A percentile compares a stretch with the other conserved stretches of the same genome.
These are phyloP conservation scores for Oxystoma pomonae DNA, from an alignment of 2,888 invertebrate species.

Conservation along the genomic window DNA sequence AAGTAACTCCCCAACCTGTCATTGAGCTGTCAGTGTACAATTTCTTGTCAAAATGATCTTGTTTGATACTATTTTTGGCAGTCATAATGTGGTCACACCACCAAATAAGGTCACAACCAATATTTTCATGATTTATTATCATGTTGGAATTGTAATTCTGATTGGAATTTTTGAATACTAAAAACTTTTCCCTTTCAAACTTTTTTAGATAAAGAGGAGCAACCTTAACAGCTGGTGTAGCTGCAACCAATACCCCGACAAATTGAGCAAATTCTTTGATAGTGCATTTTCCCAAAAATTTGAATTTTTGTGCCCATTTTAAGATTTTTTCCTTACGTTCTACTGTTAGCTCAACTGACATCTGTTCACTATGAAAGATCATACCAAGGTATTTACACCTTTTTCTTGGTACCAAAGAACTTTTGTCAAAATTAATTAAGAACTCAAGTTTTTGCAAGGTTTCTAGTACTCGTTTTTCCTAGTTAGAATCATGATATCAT, in stretches of 20 bases:
- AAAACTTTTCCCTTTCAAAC: background rate
- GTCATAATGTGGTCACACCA: no score
- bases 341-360: no score
- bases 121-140: no score
- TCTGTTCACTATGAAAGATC: background rate
- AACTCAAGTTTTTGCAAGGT: background rate
- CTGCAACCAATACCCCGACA: background rate
- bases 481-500: constrained; percentile 1
- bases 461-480: background rate
- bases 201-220: background rate
- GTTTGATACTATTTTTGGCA: no score
- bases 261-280: background rate
- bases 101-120: no score
- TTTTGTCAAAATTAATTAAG: background rate
- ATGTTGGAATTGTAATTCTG: background rate
- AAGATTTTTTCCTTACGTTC: background rate
- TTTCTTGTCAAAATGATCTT: no score
- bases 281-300: background rate
- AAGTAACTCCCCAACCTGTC: no score
- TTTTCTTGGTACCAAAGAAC: background rate
- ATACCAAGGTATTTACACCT: background rate
- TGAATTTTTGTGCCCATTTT: background rate
- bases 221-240: background rate
- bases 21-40: no score
- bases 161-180: background rate